These are phyloP conservation scores for Cyprinella venusta DNA, from an alignment of 2,797 vertebrate species.

Conservation along the genomic window DNA sequence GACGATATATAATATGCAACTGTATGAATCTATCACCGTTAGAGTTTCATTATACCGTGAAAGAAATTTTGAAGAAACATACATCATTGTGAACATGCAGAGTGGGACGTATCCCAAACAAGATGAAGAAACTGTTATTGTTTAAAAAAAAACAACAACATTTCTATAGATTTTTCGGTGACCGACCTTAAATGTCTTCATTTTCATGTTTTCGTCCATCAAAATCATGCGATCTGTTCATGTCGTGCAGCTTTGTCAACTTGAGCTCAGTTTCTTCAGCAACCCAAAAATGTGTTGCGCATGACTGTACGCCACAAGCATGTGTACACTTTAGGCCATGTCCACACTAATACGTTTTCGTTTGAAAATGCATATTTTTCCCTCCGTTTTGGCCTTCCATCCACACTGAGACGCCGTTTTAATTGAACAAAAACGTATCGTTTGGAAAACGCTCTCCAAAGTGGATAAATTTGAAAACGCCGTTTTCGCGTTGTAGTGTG, in stretches of 20 bases:
- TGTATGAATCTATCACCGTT: not conserved
- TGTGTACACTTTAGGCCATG: not conserved
- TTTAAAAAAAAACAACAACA: not conserved
- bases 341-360: no score
- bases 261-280: not conserved
- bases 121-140: not conserved
- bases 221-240: not conserved
- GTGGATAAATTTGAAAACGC: no score
- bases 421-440: no score
- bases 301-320: not conserved
- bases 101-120: not conserved
- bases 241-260: not conserved
- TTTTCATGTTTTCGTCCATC: not conserved
- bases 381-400: no score
- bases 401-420: no score
- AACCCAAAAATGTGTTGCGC: not conserved
- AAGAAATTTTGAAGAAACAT: constrained; percentile 8
- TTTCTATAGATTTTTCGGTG: not conserved
- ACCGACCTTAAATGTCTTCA: not conserved
- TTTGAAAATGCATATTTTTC: no score
- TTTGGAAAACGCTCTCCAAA: no score
- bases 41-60: not conserved
- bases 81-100: not conserved
- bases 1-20: not conserved
- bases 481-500: no score